These are phyloP conservation scores for Drosophila lowei DNA, from an alignment of 1,140 invertebrate species.

Conservation along the genomic window DNA sequence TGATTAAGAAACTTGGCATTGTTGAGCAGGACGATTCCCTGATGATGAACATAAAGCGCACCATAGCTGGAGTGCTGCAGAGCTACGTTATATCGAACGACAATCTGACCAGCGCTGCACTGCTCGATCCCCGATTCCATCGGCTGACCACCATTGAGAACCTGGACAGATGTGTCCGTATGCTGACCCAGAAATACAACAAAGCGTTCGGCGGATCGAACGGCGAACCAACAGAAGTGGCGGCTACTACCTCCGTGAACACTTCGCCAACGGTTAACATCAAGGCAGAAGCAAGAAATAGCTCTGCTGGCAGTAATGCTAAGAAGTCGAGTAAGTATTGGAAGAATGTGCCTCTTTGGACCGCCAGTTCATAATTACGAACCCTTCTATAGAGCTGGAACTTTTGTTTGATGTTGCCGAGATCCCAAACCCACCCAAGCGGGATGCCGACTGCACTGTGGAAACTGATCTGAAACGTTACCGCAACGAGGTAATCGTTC, in stretches of 20 bases:
- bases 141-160: slow-evolving; percentile 76
- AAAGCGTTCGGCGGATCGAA: slow-evolving; percentile 41
- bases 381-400: slow-evolving; percentile 59
- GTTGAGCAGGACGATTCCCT: slow-evolving; percentile 68
- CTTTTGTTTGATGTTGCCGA: slow-evolving; percentile 76
- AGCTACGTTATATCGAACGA: slow-evolving; percentile 63
- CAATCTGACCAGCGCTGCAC: slow-evolving; percentile 69
- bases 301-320: background rate
- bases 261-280: slow-evolving; percentile 46
- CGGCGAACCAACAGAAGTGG: slow-evolving; percentile 44
- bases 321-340: slow-evolving; percentile 70
- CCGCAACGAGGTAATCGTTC: slow-evolving; percentile 71
- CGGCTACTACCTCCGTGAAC: slow-evolving; percentile 37
- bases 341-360: background rate
- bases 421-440: slow-evolving; percentile 42
- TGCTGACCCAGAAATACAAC: slow-evolving; percentile 70
- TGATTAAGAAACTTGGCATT: slow-evolving; percentile 73
- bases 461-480: slow-evolving; percentile 78
- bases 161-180: slow-evolving; percentile 56
- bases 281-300: slow-evolving; percentile 53
- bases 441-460: slow-evolving; percentile 59
- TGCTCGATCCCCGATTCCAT: slow-evolving; percentile 78
- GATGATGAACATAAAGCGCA: slow-evolving; percentile 67
- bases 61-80: slow-evolving; percentile 66
- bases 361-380: background rate